Evolutionary conservation across 2,113 vertebrate species (phyloP).

Genomic region (Sceloporus tristichus): DNA sequence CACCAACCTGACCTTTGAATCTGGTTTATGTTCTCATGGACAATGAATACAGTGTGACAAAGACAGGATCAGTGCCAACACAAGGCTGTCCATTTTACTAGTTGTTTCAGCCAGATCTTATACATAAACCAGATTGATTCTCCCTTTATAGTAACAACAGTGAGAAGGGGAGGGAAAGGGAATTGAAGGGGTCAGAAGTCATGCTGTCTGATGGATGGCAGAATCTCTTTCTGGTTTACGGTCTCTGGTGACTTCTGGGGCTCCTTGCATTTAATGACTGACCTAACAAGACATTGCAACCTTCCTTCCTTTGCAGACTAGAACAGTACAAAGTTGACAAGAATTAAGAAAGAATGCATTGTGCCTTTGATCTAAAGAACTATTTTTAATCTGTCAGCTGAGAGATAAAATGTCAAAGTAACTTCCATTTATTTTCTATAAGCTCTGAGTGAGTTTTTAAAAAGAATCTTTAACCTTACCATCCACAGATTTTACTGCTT

Average conservation of each 20-base stretch:
- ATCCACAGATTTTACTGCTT: constrained; percentile 61
- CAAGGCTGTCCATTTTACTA: constrained; percentile 66
- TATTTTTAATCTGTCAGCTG: constrained; percentile 63
- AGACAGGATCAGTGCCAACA: constrained; percentile 67
- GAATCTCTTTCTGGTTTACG: constrained; percentile 57
- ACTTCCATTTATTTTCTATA: constrained; percentile 69
- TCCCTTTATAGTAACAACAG: constrained; percentile 47
- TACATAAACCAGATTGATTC: constrained; percentile 56
- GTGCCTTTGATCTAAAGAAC: constrained; percentile 66
- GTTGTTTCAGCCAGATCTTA: constrained; percentile 61
- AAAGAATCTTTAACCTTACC: constrained; percentile 62
- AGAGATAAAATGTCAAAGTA: constrained; percentile 69
- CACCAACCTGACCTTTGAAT: constrained; percentile 61
- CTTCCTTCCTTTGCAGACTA: constrained; percentile 60
- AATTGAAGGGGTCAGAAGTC: constrained; percentile 55
- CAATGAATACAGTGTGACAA: constrained; percentile 73
- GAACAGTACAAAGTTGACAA: constrained; percentile 56
- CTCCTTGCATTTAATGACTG: constrained; percentile 63
- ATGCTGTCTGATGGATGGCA: constrained; percentile 44
- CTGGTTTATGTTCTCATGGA: constrained; percentile 71
- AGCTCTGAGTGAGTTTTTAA: constrained; percentile 59
- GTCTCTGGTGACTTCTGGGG: constrained; percentile 61
- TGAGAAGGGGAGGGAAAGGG: constrained; percentile 43
- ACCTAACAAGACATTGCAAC: constrained; percentile 53
- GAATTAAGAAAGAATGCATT: constrained; percentile 70